These are phyloP conservation scores for Dugesia japonica DNA, from an alignment of 2,888 invertebrate species.

Conservation along the genomic window DNA sequence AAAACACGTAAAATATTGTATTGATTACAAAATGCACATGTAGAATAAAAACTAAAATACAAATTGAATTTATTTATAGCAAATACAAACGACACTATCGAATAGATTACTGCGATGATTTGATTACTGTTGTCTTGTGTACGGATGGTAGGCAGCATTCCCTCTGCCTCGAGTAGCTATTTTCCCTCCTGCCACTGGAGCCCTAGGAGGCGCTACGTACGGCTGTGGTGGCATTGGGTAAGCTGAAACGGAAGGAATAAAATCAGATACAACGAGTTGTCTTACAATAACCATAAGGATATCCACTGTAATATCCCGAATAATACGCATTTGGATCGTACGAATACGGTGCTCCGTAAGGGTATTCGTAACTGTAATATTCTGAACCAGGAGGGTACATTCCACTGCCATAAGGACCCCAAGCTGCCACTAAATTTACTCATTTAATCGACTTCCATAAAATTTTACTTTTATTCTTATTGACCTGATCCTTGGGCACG, in stretches of 20 bases:
- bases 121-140: neutral
- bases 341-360: neutral
- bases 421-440: neutral
- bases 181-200: neutral
- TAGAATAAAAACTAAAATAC: no score
- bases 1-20: constrained; percentile 25
- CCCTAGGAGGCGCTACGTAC: neutral
- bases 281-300: neutral
- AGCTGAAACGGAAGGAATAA: no score
- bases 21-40: no score
- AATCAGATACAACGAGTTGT: no score
- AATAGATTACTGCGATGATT: no score
- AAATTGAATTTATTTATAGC: no score
- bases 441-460: no score
- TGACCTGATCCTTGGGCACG: constrained; percentile 21
- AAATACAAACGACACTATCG: no score
- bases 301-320: constrained; percentile 4
- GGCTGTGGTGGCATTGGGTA: constrained; percentile 1
- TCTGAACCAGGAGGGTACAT: neutral
- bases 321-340: neutral
- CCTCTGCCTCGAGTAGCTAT: neutral
- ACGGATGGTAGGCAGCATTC: neutral
- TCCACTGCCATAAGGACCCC: neutral
- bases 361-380: neutral
- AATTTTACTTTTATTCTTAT: constrained; percentile 21